Evolutionary conservation across 2,888 invertebrate genomes (phyloP).

Genomic region (Agrilus mali): DNA sequence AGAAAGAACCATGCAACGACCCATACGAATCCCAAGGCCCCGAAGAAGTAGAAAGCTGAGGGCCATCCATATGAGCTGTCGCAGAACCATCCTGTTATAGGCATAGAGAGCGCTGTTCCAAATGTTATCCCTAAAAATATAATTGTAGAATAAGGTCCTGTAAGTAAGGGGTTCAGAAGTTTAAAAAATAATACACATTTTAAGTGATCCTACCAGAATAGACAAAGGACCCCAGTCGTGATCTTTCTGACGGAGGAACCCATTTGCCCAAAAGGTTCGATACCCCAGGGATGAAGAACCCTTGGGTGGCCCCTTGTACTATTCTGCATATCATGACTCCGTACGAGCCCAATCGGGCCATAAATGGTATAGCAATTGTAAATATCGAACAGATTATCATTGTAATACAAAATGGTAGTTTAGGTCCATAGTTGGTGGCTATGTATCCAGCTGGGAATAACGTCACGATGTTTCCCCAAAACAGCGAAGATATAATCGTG

Average conservation of each 20-base stretch:
- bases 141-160: too few relatives aligned
- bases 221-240: conserved; percentile 51
- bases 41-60: conserved; percentile 60
- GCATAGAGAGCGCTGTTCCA: conserved; percentile 61
- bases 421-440: conserved; percentile 62
- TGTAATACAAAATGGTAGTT: conserved; percentile 44
- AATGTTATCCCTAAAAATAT: conserved; percentile 50
- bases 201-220: conserved; percentile 36
- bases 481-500: conserved; percentile 58
- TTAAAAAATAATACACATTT: too few relatives aligned
- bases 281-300: conserved; percentile 55
- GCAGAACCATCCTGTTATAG: conserved; percentile 53
- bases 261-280: conserved; percentile 65
- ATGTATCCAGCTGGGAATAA: conserved; percentile 60
- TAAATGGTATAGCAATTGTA: conserved; percentile 52
- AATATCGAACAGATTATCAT: conserved; percentile 47
- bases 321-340: conserved; percentile 53
- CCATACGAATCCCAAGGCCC: conserved; percentile 46
- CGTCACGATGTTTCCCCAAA: conserved; percentile 64
- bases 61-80: conserved; percentile 58
- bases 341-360: conserved; percentile 49
- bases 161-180: too few relatives aligned
- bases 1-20: conserved; percentile 41
- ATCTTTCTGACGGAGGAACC: conserved; percentile 57
- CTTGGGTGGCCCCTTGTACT: conserved; percentile 61